phyloP scores from a whole-genome alignment of 2,888 invertebrate genomes.

The Phyllotreta cruciferae region DNA sequence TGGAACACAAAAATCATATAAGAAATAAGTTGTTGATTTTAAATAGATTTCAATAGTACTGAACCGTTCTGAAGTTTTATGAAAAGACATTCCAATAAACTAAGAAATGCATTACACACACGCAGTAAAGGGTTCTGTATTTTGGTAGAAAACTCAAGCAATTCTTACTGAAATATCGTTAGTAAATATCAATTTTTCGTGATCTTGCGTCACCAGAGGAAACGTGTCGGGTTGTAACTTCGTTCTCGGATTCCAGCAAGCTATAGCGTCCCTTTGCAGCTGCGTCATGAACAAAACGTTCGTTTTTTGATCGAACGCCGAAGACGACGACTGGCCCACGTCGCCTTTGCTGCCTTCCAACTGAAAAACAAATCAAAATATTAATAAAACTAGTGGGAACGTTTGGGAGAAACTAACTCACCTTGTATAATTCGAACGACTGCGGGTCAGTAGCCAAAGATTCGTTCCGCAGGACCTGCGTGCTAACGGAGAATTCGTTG shows the following conservation, averaged over 20 bases:
- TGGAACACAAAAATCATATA: slow-evolving; percentile 53
- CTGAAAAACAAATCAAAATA: slow-evolving; percentile 52
- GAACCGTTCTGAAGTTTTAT: no score
- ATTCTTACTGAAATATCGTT: slow-evolving; percentile 74
- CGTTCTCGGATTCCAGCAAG: slow-evolving; percentile 79
- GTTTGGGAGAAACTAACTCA: slow-evolving; percentile 43
- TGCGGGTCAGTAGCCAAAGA: slow-evolving; percentile 70
- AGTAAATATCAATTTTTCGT: slow-evolving; percentile 74
- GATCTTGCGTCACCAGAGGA: slow-evolving; percentile 72
- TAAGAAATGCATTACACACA: no score
- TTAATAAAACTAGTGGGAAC: not conserved
- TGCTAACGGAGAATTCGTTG: slow-evolving; percentile 80
- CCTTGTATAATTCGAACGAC: slow-evolving; percentile 77
- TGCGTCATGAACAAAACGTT: slow-evolving; percentile 80
- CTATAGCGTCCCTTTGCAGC: slow-evolving; percentile 78
- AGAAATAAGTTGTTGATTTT: not conserved
- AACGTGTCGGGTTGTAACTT: slow-evolving; percentile 71
- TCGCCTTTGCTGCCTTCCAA: slow-evolving; percentile 75
- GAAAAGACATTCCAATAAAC: no score
- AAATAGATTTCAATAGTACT: no score
- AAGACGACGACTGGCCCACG: slow-evolving; percentile 76
- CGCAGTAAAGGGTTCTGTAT: no score
- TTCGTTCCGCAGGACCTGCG: slow-evolving; percentile 75
- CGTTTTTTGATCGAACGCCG: slow-evolving; percentile 72
- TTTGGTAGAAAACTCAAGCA: no score